Conservation (phyloP, 2,797 vertebrate species). For the Tragopan temminckii region DNA sequence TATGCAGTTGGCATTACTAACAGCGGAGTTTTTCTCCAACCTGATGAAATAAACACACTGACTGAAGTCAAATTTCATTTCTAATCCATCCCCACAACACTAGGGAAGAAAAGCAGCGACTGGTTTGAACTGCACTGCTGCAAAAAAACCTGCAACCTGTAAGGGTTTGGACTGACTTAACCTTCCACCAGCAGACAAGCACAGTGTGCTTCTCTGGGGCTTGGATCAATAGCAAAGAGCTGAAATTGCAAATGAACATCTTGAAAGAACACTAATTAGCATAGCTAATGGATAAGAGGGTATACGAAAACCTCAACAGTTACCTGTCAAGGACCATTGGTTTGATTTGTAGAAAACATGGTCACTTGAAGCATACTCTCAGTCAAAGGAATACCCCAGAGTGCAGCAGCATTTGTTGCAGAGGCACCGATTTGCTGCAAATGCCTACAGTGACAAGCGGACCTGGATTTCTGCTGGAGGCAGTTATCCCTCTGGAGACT, state of each 20-base stretch:
- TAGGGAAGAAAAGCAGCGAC: background rate
- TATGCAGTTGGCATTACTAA: background rate
- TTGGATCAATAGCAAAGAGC: background rate
- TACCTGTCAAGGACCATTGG: background rate
- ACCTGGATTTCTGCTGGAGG: background rate
- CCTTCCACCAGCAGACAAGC: background rate
- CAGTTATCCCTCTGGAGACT: background rate
- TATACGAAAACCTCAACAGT: background rate
- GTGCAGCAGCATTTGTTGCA: background rate
- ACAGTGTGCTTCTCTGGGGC: background rate
- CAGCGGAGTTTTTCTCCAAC: background rate
- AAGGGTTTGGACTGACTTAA: slow-evolving; percentile 4
- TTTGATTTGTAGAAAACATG: background rate
- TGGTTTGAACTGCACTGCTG: background rate
- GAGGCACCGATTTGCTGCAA: background rate
- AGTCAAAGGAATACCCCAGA: background rate
- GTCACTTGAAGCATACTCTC: background rate
- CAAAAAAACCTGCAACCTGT: background rate
- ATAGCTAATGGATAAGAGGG: background rate
- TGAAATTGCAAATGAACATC: background rate
- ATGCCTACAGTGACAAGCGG: background rate
- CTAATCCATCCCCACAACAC: background rate
- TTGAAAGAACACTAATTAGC: background rate
- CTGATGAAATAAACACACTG: background rate
- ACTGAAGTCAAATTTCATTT: background rate